Evolutionary conservation across 2,888 invertebrate species (phyloP).

Genomic region (Platycheirus rosarum): DNA sequence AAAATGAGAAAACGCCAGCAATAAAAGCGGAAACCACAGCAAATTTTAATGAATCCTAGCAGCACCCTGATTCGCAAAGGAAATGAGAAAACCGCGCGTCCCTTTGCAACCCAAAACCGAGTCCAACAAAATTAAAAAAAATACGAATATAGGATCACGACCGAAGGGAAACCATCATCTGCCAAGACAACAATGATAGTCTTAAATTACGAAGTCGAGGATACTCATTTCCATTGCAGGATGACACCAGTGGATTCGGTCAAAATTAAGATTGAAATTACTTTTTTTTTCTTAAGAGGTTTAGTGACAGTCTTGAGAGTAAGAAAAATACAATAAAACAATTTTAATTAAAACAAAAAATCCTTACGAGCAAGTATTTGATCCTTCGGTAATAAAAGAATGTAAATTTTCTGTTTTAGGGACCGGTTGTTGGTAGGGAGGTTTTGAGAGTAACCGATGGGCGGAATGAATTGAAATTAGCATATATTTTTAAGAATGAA

Average conservation of each 20-base stretch:
- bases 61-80: constrained; percentile 48
- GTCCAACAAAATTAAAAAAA: constrained; percentile 38
- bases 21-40: constrained; percentile 45
- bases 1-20: constrained; percentile 23
- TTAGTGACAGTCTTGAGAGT: constrained; percentile 15
- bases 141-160: constrained; percentile 8
- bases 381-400: constrained; percentile 4
- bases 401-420: constrained; percentile 45
- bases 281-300: constrained; percentile 35
- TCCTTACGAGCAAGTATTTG: constrained; percentile 13
- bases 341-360: constrained; percentile 58
- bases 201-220: constrained; percentile 68
- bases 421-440: constrained; percentile 4
- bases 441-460: constrained; percentile 16
- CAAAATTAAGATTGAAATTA: constrained; percentile 67
- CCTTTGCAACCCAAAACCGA: constrained; percentile 36
- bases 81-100: constrained; percentile 58
- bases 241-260: constrained; percentile 54
- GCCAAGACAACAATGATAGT: constrained; percentile 68
- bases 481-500: constrained; percentile 11
- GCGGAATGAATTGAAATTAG: constrained; percentile 26
- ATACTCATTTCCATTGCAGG: constrained; percentile 62
- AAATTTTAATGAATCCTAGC: constrained; percentile 67
- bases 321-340: constrained; percentile 35
- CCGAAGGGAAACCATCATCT: constrained; percentile 60